These are phyloP conservation scores for Esox niger DNA, from an alignment of 2,113 vertebrate species.

Conservation along the genomic window DNA sequence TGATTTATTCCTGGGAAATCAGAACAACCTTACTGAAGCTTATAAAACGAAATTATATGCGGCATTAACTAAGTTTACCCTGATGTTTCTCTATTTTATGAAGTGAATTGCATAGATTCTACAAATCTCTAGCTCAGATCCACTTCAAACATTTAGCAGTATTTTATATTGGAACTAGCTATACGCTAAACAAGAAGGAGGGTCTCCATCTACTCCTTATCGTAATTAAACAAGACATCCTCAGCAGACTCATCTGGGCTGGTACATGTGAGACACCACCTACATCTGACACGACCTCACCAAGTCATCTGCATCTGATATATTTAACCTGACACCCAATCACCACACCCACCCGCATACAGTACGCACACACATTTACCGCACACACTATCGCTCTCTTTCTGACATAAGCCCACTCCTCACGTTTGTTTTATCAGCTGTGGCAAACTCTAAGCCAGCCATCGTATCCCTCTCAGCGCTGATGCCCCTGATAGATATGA, in stretches of 20 bases:
- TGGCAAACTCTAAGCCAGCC: slow-evolving; percentile 19
- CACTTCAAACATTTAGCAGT: slow-evolving; percentile 29
- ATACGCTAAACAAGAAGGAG: slow-evolving; percentile 28
- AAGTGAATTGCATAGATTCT: slow-evolving; percentile 43
- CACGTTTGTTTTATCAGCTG: slow-evolving; percentile 58
- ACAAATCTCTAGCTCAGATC: slow-evolving; percentile 22
- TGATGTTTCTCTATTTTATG: slow-evolving; percentile 39
- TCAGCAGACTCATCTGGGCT: slow-evolving; percentile 39
- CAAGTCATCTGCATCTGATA: slow-evolving; percentile 30
- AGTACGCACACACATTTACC: too few relatives aligned
- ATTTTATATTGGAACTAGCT: slow-evolving; percentile 26
- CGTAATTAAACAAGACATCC: slow-evolving; percentile 36
- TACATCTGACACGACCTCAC: slow-evolving; percentile 13
- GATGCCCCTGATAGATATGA: slow-evolving; percentile 41
- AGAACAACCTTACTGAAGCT: slow-evolving; percentile 14
- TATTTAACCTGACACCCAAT: background rate
- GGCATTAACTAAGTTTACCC: background rate
- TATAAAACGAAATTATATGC: slow-evolving; percentile 40
- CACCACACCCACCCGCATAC: too few relatives aligned
- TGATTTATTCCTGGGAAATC: background rate
- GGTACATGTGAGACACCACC: slow-evolving; percentile 22
- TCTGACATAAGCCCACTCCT: slow-evolving; percentile 15
- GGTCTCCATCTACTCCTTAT: slow-evolving; percentile 33
- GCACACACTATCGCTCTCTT: background rate
- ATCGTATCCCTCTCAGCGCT: background rate